phyloP scores from a whole-genome alignment of 2,888 invertebrate species.

The Heteromyza rotundicornis region DNA sequence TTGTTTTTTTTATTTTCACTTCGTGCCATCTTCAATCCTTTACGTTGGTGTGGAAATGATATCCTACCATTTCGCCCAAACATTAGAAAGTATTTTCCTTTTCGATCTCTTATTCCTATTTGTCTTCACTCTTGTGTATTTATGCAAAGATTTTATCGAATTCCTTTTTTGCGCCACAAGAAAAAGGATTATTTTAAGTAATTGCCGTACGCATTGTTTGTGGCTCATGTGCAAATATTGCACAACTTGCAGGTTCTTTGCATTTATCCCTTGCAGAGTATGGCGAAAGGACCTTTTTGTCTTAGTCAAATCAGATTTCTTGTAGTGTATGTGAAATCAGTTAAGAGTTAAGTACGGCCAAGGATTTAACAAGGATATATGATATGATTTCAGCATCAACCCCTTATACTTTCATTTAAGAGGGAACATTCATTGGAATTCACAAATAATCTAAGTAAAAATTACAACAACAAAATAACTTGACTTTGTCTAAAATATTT shows the following conservation, averaged over 20 bases:
- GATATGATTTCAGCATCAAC: too few species aligned
- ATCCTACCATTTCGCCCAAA: neutral
- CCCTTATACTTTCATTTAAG: too few species aligned
- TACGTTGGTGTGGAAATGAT: neutral
- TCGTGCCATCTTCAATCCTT: too few species aligned
- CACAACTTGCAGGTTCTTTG: neutral
- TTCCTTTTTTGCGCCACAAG: slow-evolving; percentile 34
- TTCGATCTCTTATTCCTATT: slow-evolving; percentile 21
- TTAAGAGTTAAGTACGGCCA: neutral
- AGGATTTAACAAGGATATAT: slow-evolving; percentile 12
- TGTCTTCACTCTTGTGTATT: slow-evolving; percentile 24
- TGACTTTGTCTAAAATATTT: too few species aligned
- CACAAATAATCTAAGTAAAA: too few species aligned
- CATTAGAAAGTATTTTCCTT: neutral
- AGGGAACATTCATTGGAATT: too few species aligned
- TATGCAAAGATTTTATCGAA: slow-evolving; percentile 47
- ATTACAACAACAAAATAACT: too few species aligned
- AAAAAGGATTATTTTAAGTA: slow-evolving; percentile 50
- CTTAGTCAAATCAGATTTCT: neutral
- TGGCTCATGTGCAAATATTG: slow-evolving; percentile 4
- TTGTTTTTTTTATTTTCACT: neutral
- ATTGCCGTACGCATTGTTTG: slow-evolving; percentile 36
- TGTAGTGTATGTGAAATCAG: slow-evolving; percentile 16
- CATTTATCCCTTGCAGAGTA: neutral
- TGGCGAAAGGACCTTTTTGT: neutral